Conservation (phyloP, 2,888 invertebrate species). For the Amphipyra tragopoginis region DNA sequence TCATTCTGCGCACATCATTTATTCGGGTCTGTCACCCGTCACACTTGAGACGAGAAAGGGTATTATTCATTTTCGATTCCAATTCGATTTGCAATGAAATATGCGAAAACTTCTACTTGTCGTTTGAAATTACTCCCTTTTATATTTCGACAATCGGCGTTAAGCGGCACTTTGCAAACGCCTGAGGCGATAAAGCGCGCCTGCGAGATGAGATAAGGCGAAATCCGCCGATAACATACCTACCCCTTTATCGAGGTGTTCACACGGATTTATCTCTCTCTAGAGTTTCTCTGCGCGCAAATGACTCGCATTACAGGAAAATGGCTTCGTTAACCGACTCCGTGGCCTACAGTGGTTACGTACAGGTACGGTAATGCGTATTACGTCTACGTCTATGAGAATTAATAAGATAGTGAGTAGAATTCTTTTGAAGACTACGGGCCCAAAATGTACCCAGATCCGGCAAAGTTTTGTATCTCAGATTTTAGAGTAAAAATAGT, state of each 20-base stretch:
- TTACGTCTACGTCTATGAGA: slow-evolving; percentile 5
- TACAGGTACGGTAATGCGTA: slow-evolving; percentile 18
- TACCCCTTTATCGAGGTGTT: slow-evolving; percentile 56
- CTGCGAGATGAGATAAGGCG: slow-evolving; percentile 54
- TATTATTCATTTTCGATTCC: slow-evolving; percentile 37
- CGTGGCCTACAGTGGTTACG: slow-evolving; percentile 14
- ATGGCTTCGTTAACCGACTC: slow-evolving; percentile 67
- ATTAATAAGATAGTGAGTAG: slow-evolving; percentile 5
- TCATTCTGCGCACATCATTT: slow-evolving; percentile 17
- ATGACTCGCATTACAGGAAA: slow-evolving; percentile 69
- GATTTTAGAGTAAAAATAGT: too few relatives aligned
- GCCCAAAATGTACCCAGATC: too few relatives aligned
- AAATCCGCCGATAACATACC: slow-evolving; percentile 49
- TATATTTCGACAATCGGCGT: slow-evolving; percentile 47
- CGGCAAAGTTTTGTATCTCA: too few relatives aligned
- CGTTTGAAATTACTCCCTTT: slow-evolving; percentile 47
- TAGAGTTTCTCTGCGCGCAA: slow-evolving; percentile 61
- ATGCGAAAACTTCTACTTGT: slow-evolving; percentile 37
- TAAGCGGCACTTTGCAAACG: slow-evolving; percentile 29
- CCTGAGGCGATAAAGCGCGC: slow-evolving; percentile 34
- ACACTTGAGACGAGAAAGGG: slow-evolving; percentile 2
- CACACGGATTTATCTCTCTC: slow-evolving; percentile 59
- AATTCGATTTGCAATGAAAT: slow-evolving; percentile 49
- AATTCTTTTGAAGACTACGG: not conserved
- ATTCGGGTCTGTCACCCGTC: slow-evolving; percentile 8